Evolutionary conservation across 2,888 invertebrate species (phyloP).

Genomic region (Toxonevra muliebris): DNA sequence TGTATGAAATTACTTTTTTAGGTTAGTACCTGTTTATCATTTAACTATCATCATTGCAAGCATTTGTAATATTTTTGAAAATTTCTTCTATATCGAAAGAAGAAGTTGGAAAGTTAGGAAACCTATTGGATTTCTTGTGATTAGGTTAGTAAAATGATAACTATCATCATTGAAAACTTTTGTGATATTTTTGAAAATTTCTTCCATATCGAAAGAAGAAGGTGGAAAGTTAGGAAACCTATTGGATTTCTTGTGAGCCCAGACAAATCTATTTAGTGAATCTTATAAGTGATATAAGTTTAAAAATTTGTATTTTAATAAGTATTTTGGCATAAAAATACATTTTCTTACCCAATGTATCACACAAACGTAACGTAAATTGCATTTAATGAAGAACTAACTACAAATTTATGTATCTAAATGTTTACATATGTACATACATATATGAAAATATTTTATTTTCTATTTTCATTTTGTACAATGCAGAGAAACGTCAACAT

Average conservation of each 20-base stretch:
- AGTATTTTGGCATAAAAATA: not conserved
- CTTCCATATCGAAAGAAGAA: constrained; percentile 6
- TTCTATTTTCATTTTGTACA: constrained; percentile 25
- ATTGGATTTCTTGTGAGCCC: too few relatives aligned
- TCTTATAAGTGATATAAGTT: too few relatives aligned
- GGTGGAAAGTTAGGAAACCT: too few relatives aligned
- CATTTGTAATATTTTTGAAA: too few relatives aligned
- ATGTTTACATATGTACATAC: not conserved
- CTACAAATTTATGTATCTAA: not conserved
- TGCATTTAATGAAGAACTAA: not conserved
- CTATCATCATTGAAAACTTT: not conserved
- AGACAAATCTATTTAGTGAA: too few relatives aligned
- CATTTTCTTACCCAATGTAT: not conserved
- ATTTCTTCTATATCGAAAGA: too few relatives aligned
- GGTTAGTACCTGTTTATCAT: too few relatives aligned
- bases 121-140: too few relatives aligned
- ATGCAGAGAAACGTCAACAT: constrained; percentile 17
- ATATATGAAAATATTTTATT: not conserved
- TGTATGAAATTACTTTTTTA: too few relatives aligned
- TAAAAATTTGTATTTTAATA: not conserved
- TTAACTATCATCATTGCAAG: too few relatives aligned
- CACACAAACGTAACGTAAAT: too few relatives aligned
- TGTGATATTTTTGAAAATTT: not conserved
- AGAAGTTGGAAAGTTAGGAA: too few relatives aligned
- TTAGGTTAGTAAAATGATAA: not conserved